These are phyloP conservation scores for Omphaloscelis lunosa DNA, from an alignment of 2,888 invertebrate genomes.

Conservation along the genomic window DNA sequence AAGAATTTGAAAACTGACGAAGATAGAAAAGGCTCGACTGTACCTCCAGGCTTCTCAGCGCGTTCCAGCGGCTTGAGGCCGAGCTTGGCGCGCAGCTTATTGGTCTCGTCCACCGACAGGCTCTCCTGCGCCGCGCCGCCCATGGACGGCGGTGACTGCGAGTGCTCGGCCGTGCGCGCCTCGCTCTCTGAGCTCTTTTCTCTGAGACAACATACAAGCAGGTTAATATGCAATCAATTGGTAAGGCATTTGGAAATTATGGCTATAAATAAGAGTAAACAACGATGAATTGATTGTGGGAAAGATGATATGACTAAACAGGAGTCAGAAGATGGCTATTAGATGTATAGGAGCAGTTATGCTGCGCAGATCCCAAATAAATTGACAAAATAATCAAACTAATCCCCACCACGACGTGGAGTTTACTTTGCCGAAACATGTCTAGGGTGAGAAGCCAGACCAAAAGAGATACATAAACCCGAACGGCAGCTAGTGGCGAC, in stretches of 20 bases:
- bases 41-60: conserved; percentile 84
- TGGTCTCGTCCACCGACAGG: conserved; percentile 96
- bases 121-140: conserved; percentile 86
- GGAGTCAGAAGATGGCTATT: background rate
- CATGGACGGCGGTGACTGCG: conserved; percentile 74
- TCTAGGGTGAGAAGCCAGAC: background rate
- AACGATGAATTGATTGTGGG: background rate
- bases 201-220: conserved; percentile 42
- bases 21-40: background rate
- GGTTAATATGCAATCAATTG: background rate
- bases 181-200: conserved; percentile 70
- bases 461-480: too few species aligned
- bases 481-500: background rate
- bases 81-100: conserved; percentile 97
- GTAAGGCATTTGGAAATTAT: background rate
- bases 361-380: background rate
- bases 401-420: background rate
- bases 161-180: conserved; percentile 53
- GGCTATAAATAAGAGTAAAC: background rate
- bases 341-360: background rate
- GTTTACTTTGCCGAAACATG: background rate
- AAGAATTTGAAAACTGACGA: background rate
- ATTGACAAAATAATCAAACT: background rate
- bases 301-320: background rate
- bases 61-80: conserved; percentile 97